A percentile compares a stretch with the other conserved stretches of the same genome.
Evolutionary conservation across 2,797 vertebrate species (phyloP).

Genomic region (Gouania willdenowi): DNA sequence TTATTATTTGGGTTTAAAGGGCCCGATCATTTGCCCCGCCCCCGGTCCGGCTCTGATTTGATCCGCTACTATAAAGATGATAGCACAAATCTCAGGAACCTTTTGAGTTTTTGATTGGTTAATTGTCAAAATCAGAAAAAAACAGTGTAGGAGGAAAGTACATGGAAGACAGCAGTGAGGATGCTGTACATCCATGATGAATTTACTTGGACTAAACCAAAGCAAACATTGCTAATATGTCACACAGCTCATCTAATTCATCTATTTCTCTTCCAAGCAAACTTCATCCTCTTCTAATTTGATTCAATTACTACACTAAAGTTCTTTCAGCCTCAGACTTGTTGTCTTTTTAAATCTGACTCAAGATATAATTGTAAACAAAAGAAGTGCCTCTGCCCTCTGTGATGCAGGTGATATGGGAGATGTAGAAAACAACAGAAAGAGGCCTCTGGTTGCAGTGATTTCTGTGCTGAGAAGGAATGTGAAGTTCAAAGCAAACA

Average conservation of each 20-base stretch:
- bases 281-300: slow-evolving; percentile 13
- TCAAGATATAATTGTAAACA: slow-evolving; percentile 7
- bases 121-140: too few relatives aligned
- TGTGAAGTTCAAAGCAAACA: slow-evolving; percentile 68
- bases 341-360: slow-evolving; percentile 30
- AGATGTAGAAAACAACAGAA: slow-evolving; percentile 14
- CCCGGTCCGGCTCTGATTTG: too few relatives aligned
- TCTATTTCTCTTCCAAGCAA: slow-evolving; percentile 18
- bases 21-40: too few relatives aligned
- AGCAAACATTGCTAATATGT: slow-evolving; percentile 28
- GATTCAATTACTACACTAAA: slow-evolving; percentile 19
- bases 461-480: slow-evolving; percentile 21
- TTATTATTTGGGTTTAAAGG: too few relatives aligned
- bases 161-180: too few relatives aligned
- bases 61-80: too few relatives aligned
- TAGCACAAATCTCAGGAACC: too few relatives aligned
- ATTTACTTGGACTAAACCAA: too few relatives aligned
- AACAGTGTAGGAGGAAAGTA: too few relatives aligned
- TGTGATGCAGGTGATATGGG: slow-evolving; percentile 30
- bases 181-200: too few relatives aligned
- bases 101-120: too few relatives aligned
- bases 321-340: slow-evolving; percentile 5
- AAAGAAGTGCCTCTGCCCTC: slow-evolving; percentile 13
- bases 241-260: slow-evolving; percentile 20
- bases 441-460: slow-evolving; percentile 10